Conservation (phyloP, 1,140 invertebrate species). For the Leptinotarsa defecta region DNA sequence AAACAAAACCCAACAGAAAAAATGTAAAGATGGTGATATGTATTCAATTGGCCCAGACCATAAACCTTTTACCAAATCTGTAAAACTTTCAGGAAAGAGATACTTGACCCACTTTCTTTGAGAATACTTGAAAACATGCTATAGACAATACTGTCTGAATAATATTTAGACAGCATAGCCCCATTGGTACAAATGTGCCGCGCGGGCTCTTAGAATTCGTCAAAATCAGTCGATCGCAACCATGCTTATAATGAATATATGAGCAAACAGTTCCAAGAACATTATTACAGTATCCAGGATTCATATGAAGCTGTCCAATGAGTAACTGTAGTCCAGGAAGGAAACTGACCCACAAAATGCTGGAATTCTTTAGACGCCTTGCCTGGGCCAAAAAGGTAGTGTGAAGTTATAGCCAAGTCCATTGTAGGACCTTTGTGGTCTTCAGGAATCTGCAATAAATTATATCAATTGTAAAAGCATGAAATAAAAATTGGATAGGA, state of each 20-base stretch:
- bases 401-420: conserved; percentile 65
- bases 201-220: background rate
- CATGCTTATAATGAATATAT: conserved; percentile 8
- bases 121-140: no score
- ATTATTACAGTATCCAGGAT: conserved; percentile 59
- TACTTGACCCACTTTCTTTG: no score
- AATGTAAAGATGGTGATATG: no score
- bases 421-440: conserved; percentile 56
- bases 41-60: no score
- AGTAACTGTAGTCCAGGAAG: conserved; percentile 64
- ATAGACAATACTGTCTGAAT: no score
- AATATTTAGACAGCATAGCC: no score
- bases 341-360: conserved; percentile 63
- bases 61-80: no score
- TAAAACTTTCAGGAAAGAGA: no score
- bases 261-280: conserved; percentile 3
- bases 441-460: conserved; percentile 41
- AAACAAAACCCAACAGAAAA: no score
- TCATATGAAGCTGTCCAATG: conserved; percentile 66
- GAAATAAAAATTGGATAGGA: no score
- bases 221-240: conserved; percentile 4
- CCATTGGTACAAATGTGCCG: no score
- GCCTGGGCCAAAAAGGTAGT: conserved; percentile 66
- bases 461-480: background rate
- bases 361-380: conserved; percentile 62